Base-by-base conservation (phyloP, 2,113 vertebrate genomes). In the Camelus dromedarius region DNA sequence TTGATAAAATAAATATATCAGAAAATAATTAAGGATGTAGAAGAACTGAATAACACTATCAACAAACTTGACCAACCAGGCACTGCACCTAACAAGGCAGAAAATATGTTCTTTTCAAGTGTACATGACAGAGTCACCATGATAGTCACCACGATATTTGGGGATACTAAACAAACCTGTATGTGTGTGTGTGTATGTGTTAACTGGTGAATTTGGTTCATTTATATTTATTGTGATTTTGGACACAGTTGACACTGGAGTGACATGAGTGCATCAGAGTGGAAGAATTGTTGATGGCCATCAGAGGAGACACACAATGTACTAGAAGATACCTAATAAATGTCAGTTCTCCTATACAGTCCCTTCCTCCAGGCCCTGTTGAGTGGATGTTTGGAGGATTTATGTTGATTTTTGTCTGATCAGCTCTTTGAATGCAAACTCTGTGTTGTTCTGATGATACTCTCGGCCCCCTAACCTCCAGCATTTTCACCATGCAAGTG, bases 151-250 rank as follows among this genome's bases (percentile, higher is more conserved):
- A 42, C 38, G 38, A 42, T 42, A 42, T 42, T 42, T 4, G 38
- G 38, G 38, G 38, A 42, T 42, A 42, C 38, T 4, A 42, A 42
- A 42, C 38, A 42, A 42, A 42, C 38, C 38, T 42, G 38, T 42
- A 42, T 30, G 5, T 90, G 26, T n/a, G 14, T 81, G 14, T 50
- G 30, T 62, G 18, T n/a, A 18, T 87, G 22, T 42, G 22, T 89
- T 94, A 62, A 76, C 19, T 46, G 20, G 11, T 79, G 22, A 81
- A 76, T 91, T 72, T 91, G 54, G 20, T 58, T 2, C 69, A 72
- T 42, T 92, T 96, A 67, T 28, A 73, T 66, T 95, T 85, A 75
- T 62, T 84, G 42, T 90, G 38, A 54, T 92, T 92, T 94, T 32
- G 79, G 50, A 79, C 91, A 28, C 4, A 88, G 5, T 76, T 76